Evolutionary conservation across 2,888 invertebrate genomes (phyloP).

Genomic region (Melikaiella ostensackeni): DNA sequence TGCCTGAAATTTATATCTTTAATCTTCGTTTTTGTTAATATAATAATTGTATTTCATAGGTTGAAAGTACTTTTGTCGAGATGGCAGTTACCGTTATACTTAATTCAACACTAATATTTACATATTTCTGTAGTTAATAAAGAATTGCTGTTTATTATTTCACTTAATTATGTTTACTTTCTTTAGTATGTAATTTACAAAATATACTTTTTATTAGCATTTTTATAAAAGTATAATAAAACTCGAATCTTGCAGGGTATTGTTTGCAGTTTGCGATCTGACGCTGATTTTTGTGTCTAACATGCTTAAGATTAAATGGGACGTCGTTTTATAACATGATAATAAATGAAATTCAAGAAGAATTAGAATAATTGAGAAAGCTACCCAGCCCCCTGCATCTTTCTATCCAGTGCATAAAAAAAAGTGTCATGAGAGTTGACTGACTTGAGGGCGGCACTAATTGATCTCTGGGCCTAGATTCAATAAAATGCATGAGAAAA

Average conservation of each 20-base stretch:
- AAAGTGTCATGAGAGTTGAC: no score
- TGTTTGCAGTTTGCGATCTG: not conserved
- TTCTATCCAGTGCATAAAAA: no score
- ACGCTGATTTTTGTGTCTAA: not conserved
- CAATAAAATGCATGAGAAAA: no score
- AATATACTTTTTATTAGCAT: constrained; percentile 2
- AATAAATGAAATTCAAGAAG: not conserved
- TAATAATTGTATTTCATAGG: not conserved
- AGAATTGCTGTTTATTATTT: not conserved
- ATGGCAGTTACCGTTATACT: not conserved
- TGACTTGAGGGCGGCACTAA: no score
- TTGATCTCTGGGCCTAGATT: no score
- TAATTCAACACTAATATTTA: not conserved
- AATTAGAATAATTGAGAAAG: not conserved
- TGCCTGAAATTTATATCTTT: not conserved
- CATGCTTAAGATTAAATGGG: not conserved
- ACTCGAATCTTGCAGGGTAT: constrained; percentile 29
- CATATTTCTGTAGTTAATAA: not conserved
- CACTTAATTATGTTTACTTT: not conserved
- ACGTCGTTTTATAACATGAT: not conserved
- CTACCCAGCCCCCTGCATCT: not conserved
- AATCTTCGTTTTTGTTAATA: not conserved
- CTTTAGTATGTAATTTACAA: not conserved
- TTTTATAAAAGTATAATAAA: constrained; percentile 48
- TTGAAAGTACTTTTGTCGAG: not conserved